These are phyloP conservation scores for Phrynocephalus forsythii DNA, from an alignment of 2,797 vertebrate species.

Conservation along the genomic window DNA sequence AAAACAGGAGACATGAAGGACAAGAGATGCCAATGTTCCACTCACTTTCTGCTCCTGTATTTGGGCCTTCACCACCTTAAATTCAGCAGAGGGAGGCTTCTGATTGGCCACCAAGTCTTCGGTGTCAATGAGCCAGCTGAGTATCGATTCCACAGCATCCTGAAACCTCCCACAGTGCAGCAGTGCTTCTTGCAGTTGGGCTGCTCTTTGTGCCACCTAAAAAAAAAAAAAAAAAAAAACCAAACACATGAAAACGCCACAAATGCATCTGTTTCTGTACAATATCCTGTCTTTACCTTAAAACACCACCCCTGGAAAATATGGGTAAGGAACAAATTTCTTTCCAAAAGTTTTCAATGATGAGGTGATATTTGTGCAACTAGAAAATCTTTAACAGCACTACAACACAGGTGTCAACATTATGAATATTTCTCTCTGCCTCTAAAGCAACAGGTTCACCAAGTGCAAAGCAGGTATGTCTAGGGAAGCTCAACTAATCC, in stretches of 20 bases:
- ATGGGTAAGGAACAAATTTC: constrained; percentile 1
- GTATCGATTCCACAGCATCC: constrained; percentile 95
- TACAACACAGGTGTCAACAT: background rate
- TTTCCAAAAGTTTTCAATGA: background rate
- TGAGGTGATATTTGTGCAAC: background rate
- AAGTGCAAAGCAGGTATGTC: background rate
- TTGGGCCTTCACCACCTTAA: constrained; percentile 98
- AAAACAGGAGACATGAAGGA: background rate
- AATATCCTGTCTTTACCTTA: background rate
- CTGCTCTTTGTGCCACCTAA: constrained; percentile 94
- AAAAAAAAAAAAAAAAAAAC: constrained; percentile 39
- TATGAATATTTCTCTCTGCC: background rate
- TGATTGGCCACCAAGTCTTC: constrained; percentile 97
- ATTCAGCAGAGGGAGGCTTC: constrained; percentile 95
- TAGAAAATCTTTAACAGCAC: background rate
- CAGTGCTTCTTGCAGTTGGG: constrained; percentile 95
- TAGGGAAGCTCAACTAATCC: background rate
- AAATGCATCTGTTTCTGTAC: background rate
- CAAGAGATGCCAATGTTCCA: background rate
- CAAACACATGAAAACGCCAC: constrained; percentile 6
- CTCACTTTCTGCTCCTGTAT: constrained; percentile 99
- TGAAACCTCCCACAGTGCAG: constrained; percentile 97
- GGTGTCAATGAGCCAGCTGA: constrained; percentile 97
- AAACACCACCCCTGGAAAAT: constrained; percentile 21
- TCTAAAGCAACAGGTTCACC: background rate